Conservation (phyloP, 2,797 vertebrate genomes). For the Scolopax bukidnonensis region DNA sequence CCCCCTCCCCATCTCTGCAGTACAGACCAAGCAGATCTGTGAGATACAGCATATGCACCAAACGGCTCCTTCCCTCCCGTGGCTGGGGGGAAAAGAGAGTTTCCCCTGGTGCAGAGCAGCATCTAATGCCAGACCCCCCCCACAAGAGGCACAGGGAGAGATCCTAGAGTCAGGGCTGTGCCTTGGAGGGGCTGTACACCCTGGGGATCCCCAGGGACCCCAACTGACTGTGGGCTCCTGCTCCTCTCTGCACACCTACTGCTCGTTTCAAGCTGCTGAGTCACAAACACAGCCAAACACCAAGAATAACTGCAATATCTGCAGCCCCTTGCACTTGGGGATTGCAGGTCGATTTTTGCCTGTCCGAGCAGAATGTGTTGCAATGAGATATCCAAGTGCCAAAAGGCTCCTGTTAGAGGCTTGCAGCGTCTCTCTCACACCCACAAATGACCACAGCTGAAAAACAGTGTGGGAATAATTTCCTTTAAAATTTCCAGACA, state of each 20-base stretch:
- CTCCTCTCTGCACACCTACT: neutral
- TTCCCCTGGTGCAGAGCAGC: neutral
- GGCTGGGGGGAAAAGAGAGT: accelerated
- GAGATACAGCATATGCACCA: accelerated
- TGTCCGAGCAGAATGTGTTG: neutral
- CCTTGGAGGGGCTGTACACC: neutral
- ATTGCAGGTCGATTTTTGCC: neutral
- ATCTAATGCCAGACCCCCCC: neutral
- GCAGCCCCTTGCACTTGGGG: neutral
- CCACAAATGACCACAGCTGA: neutral
- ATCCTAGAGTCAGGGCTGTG: neutral
- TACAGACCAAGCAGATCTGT: accelerated
- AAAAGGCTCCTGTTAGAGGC: neutral
- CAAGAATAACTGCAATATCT: neutral
- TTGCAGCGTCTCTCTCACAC: neutral
- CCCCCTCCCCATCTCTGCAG: accelerated
- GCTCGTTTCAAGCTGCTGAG: neutral
- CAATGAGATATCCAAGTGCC: neutral
- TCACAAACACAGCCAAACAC: neutral
- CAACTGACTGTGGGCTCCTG: accelerated
- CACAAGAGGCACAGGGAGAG: neutral
- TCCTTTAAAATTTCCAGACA: neutral
- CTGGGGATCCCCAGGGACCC: accelerated
- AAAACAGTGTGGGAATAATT: neutral
- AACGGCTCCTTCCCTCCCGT: neutral